Base-by-base conservation (phyloP, 2,888 invertebrate species). In the Eristalis intricaria region DNA sequence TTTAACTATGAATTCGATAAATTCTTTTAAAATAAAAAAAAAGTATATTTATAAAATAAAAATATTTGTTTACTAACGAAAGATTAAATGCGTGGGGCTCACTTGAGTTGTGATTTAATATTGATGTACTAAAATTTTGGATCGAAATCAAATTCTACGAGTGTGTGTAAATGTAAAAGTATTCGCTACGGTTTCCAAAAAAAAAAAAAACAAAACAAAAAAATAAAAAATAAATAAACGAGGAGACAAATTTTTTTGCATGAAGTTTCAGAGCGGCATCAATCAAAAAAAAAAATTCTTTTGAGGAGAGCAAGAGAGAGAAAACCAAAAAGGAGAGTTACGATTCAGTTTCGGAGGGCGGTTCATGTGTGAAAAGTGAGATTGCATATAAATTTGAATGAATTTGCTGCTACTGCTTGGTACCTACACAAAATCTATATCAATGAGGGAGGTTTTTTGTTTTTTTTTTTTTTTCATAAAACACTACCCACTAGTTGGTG, bases 51-150 rank as follows among this genome's bases (percentile, higher is more conserved):
- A 32, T 5, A 32, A 32, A 5, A 32, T 32, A 32, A 32, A 32
- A 32, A 32, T 1, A 19, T 56, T n/a, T 26, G 13, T 50, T 4
- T 29, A 60, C 58, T 58, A 58, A 23, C 13, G 10, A 26, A 64
- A 26, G 61, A 66, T 43, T 76, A 66, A 87, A 89, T 89, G 89
- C 89, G 89, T 89, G 89, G 89, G 89, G 89, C 89, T 88, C 69
- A 89, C 89, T 89, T 88, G 89, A 80, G 68, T 84, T 75, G 78
- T 83, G 83, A 75, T 74, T 65, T 70, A 81, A 23, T 71, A 71
- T 19, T 50, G 50, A 19, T 50, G 50, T 50, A 22, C 50, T 50
- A 50, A 50, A 50, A 50, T 15, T 50, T 50, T 15, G 43, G n/a
- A 43, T 19, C 19, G 8, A n/a, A 50, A 50, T 19, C 19, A 50